Conservation (phyloP, 2,113 vertebrate species). For the Hemiscyllium ocellatum region DNA sequence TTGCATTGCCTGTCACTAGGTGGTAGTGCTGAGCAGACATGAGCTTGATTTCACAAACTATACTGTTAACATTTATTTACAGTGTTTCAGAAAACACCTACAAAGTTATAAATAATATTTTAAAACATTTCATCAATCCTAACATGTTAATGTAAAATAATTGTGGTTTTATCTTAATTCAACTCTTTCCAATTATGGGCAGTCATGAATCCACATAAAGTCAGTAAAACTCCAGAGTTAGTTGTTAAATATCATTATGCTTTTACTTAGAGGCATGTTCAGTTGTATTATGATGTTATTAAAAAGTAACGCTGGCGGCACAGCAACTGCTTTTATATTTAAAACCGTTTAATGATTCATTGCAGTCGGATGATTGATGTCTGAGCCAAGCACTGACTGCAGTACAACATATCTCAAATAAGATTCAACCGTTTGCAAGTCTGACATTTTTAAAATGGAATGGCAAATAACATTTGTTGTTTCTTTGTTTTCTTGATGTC, state of each 20-base stretch:
- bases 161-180: not conserved
- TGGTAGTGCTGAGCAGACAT: constrained; percentile 16
- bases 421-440: constrained; percentile 5
- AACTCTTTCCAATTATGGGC: not conserved
- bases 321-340: constrained; percentile 45
- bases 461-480: not conserved
- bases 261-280: constrained; percentile 1
- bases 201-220: not conserved
- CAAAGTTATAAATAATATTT: not conserved
- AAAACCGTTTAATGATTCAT: constrained; percentile 47
- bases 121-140: not conserved
- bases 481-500: not conserved
- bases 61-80: not conserved
- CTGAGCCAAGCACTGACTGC: not conserved
- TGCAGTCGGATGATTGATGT: constrained; percentile 42
- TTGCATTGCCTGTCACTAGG: constrained; percentile 14
- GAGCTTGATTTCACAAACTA: not conserved
- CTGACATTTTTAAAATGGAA: not conserved
- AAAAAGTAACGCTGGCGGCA: constrained; percentile 43
- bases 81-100: not conserved
- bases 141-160: not conserved
- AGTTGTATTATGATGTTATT: constrained; percentile 41
- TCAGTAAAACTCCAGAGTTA: not conserved
- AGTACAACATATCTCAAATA: not conserved
- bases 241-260: constrained; percentile 21